These are phyloP conservation scores for Scleropages formosus DNA, from an alignment of 2,797 vertebrate genomes.

Conservation along the genomic window DNA sequence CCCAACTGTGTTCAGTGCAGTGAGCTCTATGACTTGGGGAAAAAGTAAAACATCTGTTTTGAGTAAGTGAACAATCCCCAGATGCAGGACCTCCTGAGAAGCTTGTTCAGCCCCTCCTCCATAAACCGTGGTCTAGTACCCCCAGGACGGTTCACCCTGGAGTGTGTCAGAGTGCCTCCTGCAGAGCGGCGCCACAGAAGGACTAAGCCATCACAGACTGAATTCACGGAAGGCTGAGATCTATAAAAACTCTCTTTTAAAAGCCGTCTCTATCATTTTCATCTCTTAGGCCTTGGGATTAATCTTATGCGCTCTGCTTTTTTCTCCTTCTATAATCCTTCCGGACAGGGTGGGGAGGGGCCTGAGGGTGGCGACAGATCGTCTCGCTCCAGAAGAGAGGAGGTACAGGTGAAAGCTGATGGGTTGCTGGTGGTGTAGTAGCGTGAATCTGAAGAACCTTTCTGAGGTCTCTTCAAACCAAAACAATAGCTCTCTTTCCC, in stretches of 20 bases:
- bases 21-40: no score
- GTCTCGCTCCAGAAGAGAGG: background rate
- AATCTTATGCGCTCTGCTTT: constrained; percentile 20
- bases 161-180: background rate
- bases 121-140: background rate
- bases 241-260: background rate
- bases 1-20: no score
- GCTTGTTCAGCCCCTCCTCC: no score
- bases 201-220: background rate
- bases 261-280: constrained; percentile 1
- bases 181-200: background rate
- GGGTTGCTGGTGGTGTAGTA: background rate
- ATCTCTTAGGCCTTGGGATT: background rate
- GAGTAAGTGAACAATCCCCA: background rate
- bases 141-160: no score
- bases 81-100: background rate
- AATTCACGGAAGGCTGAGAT: background rate
- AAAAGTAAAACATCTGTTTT: background rate
- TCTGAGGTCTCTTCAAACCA: background rate
- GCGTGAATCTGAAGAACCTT: background rate
- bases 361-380: background rate
- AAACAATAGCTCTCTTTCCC: background rate
- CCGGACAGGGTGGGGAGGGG: background rate
- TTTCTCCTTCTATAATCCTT: constrained; percentile 1
- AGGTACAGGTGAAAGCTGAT: background rate